Conservation (phyloP, 2,888 invertebrate species). For the Punctoribates punctum region DNA sequence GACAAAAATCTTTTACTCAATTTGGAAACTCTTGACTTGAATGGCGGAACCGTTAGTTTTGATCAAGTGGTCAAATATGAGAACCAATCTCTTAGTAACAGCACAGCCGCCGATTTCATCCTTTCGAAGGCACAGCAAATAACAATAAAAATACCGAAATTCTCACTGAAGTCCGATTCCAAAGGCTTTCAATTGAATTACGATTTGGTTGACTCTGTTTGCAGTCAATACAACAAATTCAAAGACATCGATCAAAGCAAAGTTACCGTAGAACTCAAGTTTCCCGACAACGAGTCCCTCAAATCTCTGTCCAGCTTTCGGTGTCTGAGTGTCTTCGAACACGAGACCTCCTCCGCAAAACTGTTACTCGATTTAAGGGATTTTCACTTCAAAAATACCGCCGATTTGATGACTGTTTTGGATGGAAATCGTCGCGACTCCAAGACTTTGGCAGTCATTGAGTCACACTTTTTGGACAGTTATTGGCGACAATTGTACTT, state of each 20-base stretch:
- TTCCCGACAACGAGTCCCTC: neutral
- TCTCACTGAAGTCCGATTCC: neutral
- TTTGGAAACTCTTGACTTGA: neutral
- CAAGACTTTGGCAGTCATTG: neutral
- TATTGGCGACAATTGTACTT: constrained; percentile 12
- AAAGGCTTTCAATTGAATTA: neutral
- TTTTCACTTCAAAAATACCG: neutral
- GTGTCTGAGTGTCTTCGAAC: constrained; percentile 4
- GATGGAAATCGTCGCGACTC: neutral
- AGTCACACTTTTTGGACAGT: neutral
- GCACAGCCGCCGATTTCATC: neutral
- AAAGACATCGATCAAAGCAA: neutral
- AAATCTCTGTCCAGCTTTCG: neutral
- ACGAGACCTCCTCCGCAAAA: neutral
- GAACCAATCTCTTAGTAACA: neutral
- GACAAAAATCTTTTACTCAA: neutral
- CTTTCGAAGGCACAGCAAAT: neutral
- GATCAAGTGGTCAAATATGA: neutral
- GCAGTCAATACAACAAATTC: neutral
- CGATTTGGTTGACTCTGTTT: constrained; percentile 18
- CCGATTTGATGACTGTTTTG: neutral
- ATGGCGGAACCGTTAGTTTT: neutral
- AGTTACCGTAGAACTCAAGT: neutral
- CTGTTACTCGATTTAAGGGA: neutral
- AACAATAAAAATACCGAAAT: neutral